Base-by-base conservation (phyloP, 2,797 vertebrate species). In the Babyrousa celebensis region DNA sequence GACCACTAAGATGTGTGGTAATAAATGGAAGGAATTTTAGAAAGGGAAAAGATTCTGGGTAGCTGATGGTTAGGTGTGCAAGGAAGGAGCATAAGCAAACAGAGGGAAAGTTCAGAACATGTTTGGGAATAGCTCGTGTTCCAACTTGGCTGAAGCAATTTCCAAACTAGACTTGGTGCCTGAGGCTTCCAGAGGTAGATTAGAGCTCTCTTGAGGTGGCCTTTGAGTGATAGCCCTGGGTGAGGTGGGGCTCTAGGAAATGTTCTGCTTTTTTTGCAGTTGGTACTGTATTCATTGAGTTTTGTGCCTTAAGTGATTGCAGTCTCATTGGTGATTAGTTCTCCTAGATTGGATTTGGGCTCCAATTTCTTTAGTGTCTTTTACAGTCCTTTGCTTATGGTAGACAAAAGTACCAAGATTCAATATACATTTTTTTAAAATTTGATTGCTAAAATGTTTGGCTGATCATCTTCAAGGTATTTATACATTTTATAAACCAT, bases 381-480 rank as follows among this genome's bases (percentile, higher is more conserved):
- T 89, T 67, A 54, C 80, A 16, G 20, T 54, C 82, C n/a, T 80
- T 89, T 79, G 40, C 40, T 67, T 83, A 27, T 58, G 60, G 71
- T 78, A 91, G 52, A 56, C 88, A 60, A 17, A 95, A 75, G 17
- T 71, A n/a, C 62, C 15, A 58, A 48, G 43, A 48, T 56, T 88
- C 21, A 88, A 12, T 58, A 63, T 65, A 0, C 0, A 75, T 20
- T 48, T 27, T n/a, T 85, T 88, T 63, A 25, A 63, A 6, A 12
- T 16, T 82, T 96, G 91, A 85, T 93, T 89, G 16, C 12, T 93
- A 12, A 63, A 84, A 68, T 82, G 40, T 71, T 80, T 93, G 43
- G 27, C 21, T 68, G 1, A 32, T 89, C 43, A 83, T 62, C 67
- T n/a, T 27, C 15, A 68, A 83, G 15, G 6, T 84, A 56, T 71